Conservation (phyloP, 2,113 vertebrate species). For the Eulemur macaco region DNA sequence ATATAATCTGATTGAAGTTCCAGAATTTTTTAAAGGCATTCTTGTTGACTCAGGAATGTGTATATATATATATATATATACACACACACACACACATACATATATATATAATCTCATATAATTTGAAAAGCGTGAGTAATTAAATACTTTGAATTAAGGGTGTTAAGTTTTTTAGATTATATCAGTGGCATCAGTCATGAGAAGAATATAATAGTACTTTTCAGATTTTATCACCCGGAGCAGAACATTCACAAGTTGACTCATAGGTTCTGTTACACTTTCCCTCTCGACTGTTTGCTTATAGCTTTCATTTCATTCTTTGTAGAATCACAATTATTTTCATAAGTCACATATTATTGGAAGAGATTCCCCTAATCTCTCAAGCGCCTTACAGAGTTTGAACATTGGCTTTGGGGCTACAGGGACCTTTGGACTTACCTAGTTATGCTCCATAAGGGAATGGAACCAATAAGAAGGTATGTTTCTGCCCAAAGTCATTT, state of each 20-base stretch:
- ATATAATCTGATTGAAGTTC: neutral
- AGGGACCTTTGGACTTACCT: neutral
- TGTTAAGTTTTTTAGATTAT: neutral
- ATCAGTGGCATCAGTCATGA: neutral
- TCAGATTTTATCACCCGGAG: neutral
- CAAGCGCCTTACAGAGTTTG: neutral
- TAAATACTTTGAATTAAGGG: neutral
- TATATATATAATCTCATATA: neutral
- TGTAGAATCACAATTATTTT: neutral
- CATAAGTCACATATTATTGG: neutral
- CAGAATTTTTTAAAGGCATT: neutral
- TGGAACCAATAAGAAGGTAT: neutral
- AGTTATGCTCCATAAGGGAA: neutral
- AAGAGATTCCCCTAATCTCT: neutral
- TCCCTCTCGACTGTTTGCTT: neutral
- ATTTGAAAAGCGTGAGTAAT: neutral
- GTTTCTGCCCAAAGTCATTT: neutral
- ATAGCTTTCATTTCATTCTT: neutral
- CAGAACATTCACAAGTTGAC: neutral
- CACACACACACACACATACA: accelerated
- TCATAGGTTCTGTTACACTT: neutral
- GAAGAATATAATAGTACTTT: neutral
- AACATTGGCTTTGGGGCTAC: neutral
- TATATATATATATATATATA: neutral
- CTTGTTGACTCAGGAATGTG: neutral